A percentile compares a stretch with the other conserved stretches of the same genome.
phyloP scores from a whole-genome alignment of 2,888 invertebrate species.

The Seira musarum region DNA sequence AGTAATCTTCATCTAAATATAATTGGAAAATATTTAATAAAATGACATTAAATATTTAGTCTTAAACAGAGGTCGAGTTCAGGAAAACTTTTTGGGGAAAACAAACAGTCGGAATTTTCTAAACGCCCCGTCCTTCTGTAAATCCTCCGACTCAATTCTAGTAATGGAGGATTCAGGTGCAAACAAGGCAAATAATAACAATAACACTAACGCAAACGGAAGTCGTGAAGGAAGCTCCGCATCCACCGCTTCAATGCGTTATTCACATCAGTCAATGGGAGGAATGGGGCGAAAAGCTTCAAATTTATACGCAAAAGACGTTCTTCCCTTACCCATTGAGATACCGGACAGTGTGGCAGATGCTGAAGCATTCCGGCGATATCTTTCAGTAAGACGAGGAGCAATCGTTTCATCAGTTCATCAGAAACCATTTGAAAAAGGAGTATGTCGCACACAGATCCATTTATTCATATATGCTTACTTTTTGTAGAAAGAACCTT shows the following conservation, averaged over 20 bases:
- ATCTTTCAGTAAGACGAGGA: slow-evolving; percentile 67
- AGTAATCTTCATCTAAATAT: too few relatives aligned
- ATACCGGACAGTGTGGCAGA: slow-evolving; percentile 65
- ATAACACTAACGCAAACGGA: slow-evolving; percentile 2
- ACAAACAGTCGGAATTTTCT: too few relatives aligned
- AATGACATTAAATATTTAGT: too few relatives aligned
- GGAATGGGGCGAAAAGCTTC: neutral
- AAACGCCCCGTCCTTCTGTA: too few relatives aligned
- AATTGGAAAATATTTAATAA: too few relatives aligned
- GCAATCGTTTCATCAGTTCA: slow-evolving; percentile 50
- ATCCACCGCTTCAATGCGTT: slow-evolving; percentile 3
- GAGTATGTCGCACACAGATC: slow-evolving; percentile 28
- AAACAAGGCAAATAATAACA: neutral
- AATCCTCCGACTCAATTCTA: too few relatives aligned
- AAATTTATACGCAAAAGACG: slow-evolving; percentile 42
- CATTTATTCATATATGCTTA: too few relatives aligned
- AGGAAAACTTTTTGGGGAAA: too few relatives aligned
- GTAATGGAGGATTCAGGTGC: too few relatives aligned
- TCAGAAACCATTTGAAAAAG: slow-evolving; percentile 46
- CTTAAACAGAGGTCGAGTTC: too few relatives aligned
- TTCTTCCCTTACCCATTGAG: slow-evolving; percentile 66
- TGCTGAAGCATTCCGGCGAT: slow-evolving; percentile 66
- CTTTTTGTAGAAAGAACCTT: slow-evolving; percentile 24
- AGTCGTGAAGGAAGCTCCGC: too few relatives aligned
- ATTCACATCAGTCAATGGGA: slow-evolving; percentile 19